Evolutionary conservation across 2,797 vertebrate species (phyloP), one percentile per base, ranked within the genome.

Genomic region (Enteromius afrohamiltoni): DNA sequence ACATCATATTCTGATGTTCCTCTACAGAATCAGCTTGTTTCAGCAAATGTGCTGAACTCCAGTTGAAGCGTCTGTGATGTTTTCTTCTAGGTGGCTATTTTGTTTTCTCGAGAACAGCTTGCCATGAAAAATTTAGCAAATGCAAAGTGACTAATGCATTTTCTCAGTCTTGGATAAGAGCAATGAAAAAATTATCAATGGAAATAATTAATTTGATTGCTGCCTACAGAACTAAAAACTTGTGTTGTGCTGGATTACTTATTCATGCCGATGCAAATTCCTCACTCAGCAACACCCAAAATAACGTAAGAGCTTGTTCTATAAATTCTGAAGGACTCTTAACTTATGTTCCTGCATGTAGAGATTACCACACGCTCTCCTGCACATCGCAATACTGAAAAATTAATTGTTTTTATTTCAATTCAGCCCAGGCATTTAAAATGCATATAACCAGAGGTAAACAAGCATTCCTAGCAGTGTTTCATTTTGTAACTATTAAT

Each of bases 131-230:
- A 95, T 96, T 96, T 79, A 96, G 94, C 79, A 90, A 90, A 92
- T 92, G 93, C 92, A 90, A 93, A 95, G 95, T 92, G 91, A 93
- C 95, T 95, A 96, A 96, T 96, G 95, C 93, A 94, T 93, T 96
- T 96, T 94, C 94, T 95, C 90, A 89, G 91, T 95, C 92, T 86
- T 90, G 89, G 92, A 95, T 94, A 92, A 93, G 92, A 92, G 93
- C 90, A 87, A 95, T 97, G 91, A 97, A 98, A 37, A 97, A 96
- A 96, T 97, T 96, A 95, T 97, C 93, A 93, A 92, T 90, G 92
- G 93, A 95, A 92, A 93, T 96, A 96, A 94, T 95, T 94, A 93
- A 96, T 96, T 96, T 96, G 94, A 97, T 97, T 96, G 95, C 94
- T 96, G 92, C 92, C 92, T 79, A 91, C 93, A 94, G 94, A 93